These are phyloP conservation scores for Caenorhabditis becei DNA, from an alignment of 2,888 invertebrate genomes.

Conservation along the genomic window DNA sequence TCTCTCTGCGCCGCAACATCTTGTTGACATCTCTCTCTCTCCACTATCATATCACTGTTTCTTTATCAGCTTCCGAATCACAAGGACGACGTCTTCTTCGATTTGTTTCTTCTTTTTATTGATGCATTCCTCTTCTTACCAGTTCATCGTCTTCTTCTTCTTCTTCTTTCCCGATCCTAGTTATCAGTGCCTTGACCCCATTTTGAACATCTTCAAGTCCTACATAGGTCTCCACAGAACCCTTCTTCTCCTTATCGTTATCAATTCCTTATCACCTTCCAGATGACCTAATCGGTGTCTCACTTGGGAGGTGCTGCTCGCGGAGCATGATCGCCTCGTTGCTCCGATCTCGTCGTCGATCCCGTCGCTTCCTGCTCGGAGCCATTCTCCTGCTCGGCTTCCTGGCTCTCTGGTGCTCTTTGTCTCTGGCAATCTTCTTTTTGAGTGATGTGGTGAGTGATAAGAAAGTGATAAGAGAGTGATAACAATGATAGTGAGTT, in stretches of 20 bases:
- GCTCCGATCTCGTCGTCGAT: slow-evolving; percentile 39
- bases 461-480: background rate
- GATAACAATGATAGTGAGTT: background rate
- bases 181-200: background rate
- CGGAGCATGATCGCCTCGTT: slow-evolving; percentile 24
- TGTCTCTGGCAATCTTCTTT: slow-evolving; percentile 78
- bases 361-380: slow-evolving; percentile 61
- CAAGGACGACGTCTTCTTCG: slow-evolving; percentile 1
- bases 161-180: too few relatives aligned
- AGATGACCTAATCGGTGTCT: slow-evolving; percentile 36
- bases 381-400: slow-evolving; percentile 72
- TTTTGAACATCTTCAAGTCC: background rate
- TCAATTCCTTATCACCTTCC: slow-evolving; percentile 5
- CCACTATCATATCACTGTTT: slow-evolving; percentile 6
- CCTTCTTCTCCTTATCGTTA: too few relatives aligned
- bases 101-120: slow-evolving; percentile 1
- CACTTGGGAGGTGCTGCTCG: slow-evolving; percentile 33
- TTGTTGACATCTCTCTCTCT: background rate
- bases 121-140: too few relatives aligned
- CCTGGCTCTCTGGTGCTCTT: slow-evolving; percentile 75
- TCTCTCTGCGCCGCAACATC: background rate
- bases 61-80: slow-evolving; percentile 5
- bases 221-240: too few relatives aligned
- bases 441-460: slow-evolving; percentile 75
- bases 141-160: too few relatives aligned